Evolutionary conservation across 2,113 vertebrate genomes (phyloP), one percentile per base, ranked within the genome.

Genomic region (Semnornis frantzii): DNA sequence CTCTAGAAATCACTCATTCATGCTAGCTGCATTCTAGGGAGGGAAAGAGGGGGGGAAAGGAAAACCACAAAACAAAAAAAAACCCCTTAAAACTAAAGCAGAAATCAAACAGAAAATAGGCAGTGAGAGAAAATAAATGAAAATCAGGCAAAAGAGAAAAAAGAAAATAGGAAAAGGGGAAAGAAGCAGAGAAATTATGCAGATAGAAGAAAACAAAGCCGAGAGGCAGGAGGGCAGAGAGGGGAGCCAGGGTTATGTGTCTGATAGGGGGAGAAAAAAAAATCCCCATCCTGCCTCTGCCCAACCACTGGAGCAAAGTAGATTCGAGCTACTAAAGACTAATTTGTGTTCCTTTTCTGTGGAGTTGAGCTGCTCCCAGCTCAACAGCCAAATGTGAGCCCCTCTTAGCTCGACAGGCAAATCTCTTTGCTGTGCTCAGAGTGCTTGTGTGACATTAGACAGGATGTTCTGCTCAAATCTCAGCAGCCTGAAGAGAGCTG

Each of bases 1-100:
- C 97, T 93, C 93, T 82, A 87, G 85, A 93, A 95, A 96, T 94
- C 95, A 92, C 89, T 97, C 97, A 95, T 93, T 97, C 77, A 82
- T 88, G 92, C 59, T 60, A 76, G 44, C 66, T 89, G 39, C 55
- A 42, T 73, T 72, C 66, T 12, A n/a, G 28, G 15, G 23, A 73
- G 82, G 70, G 88, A 92, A 76, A 71, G 46, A 52, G 71, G 77
- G 54, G 15, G 28, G 4, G 8, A 18, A 30, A 17, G 14, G 28
- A 16, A 8, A 75, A 42, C 42, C 15, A 42, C 42, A 42, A 42
- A 42, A 13, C 42, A 15, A 30, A 30, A 30, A 14, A 55, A 57
- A 15, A 75, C 63, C 37, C n/a, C n/a, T n/a, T n/a, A 50, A 69
- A 76, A 66, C 50, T 46, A 87, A 86, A 78, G 69, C 70, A 76